These are phyloP conservation scores for Ceyx margarethae DNA, from an alignment of 2,113 vertebrate species.

Conservation along the genomic window DNA sequence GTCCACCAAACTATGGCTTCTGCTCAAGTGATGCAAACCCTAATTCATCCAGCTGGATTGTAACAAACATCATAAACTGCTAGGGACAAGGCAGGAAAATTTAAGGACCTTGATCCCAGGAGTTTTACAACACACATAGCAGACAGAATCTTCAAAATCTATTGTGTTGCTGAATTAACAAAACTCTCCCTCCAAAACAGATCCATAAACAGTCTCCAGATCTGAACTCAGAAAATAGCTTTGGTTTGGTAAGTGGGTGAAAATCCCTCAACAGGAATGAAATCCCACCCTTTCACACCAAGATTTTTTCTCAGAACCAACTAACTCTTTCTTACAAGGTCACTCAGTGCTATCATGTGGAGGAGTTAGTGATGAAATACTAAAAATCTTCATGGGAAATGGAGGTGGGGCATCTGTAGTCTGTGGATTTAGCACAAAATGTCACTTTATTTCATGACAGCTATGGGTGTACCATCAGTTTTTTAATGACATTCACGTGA, in stretches of 20 bases:
- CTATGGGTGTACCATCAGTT: neutral
- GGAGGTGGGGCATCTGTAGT: neutral
- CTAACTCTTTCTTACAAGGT: neutral
- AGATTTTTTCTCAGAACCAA: neutral
- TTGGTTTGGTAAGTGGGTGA: neutral
- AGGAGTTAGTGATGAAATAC: neutral
- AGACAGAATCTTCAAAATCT: neutral
- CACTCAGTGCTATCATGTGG: neutral
- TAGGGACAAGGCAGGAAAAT: neutral
- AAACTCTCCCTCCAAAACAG: neutral
- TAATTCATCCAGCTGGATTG: neutral
- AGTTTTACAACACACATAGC: neutral
- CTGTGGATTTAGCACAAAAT: accelerated
- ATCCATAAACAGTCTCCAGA: neutral
- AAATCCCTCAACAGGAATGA: neutral
- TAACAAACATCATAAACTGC: neutral
- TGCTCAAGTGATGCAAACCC: neutral
- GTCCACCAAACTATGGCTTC: neutral
- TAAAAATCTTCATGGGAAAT: neutral
- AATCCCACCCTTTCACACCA: neutral
- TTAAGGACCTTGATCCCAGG: neutral
- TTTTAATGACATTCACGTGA: neutral
- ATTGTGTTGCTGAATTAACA: neutral
- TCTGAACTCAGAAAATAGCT: neutral
- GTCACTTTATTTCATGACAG: neutral